phyloP scores from a whole-genome alignment of 2,797 vertebrate species.

The Prionace glauca region DNA sequence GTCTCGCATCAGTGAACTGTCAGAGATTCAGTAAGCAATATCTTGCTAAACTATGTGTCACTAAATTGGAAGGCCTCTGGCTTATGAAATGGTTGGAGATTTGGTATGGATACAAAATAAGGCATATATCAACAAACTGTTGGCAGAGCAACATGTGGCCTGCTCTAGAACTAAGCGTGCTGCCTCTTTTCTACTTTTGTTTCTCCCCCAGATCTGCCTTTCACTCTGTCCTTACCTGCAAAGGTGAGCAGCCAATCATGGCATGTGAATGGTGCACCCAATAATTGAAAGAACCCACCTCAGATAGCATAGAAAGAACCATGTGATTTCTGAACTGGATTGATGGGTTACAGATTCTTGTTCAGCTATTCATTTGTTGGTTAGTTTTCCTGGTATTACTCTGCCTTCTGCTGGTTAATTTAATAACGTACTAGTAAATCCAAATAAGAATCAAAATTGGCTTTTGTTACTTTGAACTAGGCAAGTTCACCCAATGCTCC shows the following conservation, averaged over 20 bases:
- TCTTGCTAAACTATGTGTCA: neutral
- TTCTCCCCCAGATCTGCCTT: neutral
- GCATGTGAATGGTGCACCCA: neutral
- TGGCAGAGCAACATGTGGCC: neutral
- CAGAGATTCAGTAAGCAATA: neutral
- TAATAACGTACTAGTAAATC: neutral
- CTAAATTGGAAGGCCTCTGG: neutral
- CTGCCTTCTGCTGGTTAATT: slow-evolving; percentile 36
- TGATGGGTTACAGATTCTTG: neutral
- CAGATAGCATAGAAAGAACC: neutral
- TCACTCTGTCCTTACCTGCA: neutral
- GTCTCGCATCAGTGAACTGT: neutral
- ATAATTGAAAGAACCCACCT: neutral
- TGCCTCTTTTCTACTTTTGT: neutral
- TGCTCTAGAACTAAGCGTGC: neutral
- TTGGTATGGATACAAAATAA: neutral
- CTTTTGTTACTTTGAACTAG: neutral
- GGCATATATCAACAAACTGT: neutral
- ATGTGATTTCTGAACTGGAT: neutral
- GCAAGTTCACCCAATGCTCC: neutral
- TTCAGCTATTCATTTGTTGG: neutral
- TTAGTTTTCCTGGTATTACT: slow-evolving; percentile 9
- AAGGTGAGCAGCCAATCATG: neutral
- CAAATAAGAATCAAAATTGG: neutral
- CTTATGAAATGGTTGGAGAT: neutral